phyloP scores from a whole-genome alignment of 2,797 vertebrate species.

The Emys orbicularis region DNA sequence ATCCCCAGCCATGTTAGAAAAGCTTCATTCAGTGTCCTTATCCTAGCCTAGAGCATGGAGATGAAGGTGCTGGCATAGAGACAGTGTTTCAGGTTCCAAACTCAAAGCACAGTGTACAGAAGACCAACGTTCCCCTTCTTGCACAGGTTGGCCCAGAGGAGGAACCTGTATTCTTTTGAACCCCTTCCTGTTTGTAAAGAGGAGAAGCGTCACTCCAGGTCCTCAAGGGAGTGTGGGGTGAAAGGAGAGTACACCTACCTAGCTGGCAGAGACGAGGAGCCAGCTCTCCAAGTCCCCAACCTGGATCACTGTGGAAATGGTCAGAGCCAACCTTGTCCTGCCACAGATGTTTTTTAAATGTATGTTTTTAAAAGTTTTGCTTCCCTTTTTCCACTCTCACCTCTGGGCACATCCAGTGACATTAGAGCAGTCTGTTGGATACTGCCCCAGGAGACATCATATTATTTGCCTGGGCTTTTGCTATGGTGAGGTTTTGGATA shows the following conservation, averaged over 20 bases:
- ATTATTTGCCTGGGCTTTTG: not conserved
- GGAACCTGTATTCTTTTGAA: not conserved
- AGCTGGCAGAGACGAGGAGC: not conserved
- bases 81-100: not conserved
- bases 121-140: not conserved
- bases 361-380: not conserved
- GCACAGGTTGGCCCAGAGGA: not conserved
- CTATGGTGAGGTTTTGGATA: not conserved
- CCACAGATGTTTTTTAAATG: not conserved
- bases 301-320: not conserved
- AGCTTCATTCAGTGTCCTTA: not conserved
- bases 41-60: not conserved
- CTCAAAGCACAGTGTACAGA: not conserved
- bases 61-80: not conserved
- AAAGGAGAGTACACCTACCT: not conserved
- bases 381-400: not conserved
- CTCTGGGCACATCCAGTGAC: not conserved
- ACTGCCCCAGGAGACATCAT: not conserved
- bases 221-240: not conserved
- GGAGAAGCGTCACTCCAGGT: not conserved
- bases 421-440: not conserved
- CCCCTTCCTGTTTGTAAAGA: not conserved
- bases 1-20: not conserved
- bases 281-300: not conserved
- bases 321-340: not conserved